Evolutionary conservation across 2,113 vertebrate species (phyloP).

Genomic region (Brachionichthys hirsutus): DNA sequence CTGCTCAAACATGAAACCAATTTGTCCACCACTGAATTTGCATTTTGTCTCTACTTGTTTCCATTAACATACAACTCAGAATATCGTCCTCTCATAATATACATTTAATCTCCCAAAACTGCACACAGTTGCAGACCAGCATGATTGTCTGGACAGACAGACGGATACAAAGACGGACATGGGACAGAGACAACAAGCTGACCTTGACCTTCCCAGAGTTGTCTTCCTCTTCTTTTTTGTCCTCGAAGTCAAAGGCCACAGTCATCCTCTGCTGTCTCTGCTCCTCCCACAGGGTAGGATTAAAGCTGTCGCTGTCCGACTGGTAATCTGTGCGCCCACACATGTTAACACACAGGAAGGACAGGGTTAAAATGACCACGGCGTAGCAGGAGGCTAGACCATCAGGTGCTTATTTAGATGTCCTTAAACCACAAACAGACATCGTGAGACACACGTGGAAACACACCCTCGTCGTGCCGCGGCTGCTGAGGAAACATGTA

Average conservation of each 20-base stretch:
- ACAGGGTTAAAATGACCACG: not conserved
- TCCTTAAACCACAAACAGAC: not conserved
- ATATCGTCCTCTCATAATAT: no score
- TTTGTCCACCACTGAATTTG: no score
- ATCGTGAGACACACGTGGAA: constrained; percentile 19
- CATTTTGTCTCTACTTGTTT: no score
- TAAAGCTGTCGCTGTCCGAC: constrained; percentile 98
- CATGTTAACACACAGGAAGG: not conserved
- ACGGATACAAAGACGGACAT: not conserved
- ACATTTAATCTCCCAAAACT: no score
- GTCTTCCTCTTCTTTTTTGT: constrained; percentile 96
- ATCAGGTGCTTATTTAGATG: not conserved
- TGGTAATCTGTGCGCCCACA: constrained; percentile 86
- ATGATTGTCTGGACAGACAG: not conserved
- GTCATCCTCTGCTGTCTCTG: constrained; percentile 98
- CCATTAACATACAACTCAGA: no score
- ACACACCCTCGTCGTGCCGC: constrained; percentile 90
- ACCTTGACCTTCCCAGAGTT: constrained; percentile 97
- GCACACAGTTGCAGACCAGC: no score
- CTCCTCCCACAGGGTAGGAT: constrained; percentile 97
- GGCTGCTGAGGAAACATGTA: constrained; percentile 99
- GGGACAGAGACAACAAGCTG: constrained; percentile 28
- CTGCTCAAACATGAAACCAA: not conserved
- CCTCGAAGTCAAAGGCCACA: constrained; percentile 98
- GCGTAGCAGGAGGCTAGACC: not conserved